A percentile compares a stretch with the other conserved stretches of the same genome.
phyloP scores from a whole-genome alignment of 2,797 vertebrate genomes.

The Pempheris klunzingeri region DNA sequence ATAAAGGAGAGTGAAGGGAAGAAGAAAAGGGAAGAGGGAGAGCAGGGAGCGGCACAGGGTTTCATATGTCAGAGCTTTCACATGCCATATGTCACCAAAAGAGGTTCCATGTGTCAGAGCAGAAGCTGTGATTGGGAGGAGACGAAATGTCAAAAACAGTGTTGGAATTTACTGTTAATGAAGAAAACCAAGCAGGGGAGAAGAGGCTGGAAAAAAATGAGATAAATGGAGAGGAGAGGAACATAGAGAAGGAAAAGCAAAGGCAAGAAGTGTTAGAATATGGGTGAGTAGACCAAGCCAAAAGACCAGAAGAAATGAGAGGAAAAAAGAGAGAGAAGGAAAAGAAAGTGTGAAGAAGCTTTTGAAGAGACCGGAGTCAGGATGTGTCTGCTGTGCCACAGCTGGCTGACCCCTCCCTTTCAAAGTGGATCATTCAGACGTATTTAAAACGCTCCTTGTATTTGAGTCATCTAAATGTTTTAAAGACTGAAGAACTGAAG shows the following conservation, averaged over 20 bases:
- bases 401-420: background rate
- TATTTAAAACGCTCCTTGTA: background rate
- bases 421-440: conserved; percentile 11
- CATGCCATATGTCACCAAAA: conserved; percentile 37
- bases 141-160: conserved; percentile 62
- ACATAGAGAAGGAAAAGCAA: background rate
- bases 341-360: background rate
- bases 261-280: background rate
- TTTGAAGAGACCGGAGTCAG: background rate
- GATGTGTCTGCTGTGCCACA: background rate
- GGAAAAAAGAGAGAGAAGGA: background rate
- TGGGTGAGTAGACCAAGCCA: background rate
- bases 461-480: conserved; percentile 15
- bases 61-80: conserved; percentile 47
- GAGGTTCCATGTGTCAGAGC: conserved; percentile 33
- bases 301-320: background rate
- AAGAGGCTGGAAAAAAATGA: background rate
- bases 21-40: background rate
- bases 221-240: background rate
- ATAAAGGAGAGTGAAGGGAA: background rate
- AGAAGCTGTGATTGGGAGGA: conserved; percentile 5
- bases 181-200: conserved; percentile 14
- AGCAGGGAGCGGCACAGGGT: conserved; percentile 3
- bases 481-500: background rate
- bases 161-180: conserved; percentile 49